Conservation (phyloP, 2,797 vertebrate species). For the Mus caroli region DNA sequence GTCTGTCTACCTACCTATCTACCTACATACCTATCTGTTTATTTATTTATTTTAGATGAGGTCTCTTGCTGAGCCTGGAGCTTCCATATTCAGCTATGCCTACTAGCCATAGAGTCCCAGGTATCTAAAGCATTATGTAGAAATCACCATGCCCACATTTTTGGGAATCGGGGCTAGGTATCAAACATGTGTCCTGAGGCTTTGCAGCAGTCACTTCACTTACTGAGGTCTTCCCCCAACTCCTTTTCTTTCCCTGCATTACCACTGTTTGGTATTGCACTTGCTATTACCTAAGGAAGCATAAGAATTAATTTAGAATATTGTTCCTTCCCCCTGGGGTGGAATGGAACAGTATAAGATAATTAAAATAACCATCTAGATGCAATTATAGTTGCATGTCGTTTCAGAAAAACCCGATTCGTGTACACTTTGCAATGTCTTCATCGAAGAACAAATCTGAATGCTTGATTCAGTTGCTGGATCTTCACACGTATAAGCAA, state of each 20-base stretch:
- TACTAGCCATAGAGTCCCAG: neutral
- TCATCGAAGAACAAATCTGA: slow-evolving; percentile 10
- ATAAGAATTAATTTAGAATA: slow-evolving; percentile 52
- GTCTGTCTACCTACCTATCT: no score
- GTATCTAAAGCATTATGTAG: neutral
- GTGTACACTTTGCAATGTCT: neutral
- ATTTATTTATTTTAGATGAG: neutral
- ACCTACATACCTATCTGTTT: neutral
- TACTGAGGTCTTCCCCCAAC: neutral
- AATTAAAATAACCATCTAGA: slow-evolving; percentile 64
- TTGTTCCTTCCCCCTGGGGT: neutral
- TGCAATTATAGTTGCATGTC: slow-evolving; percentile 57
- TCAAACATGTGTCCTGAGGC: neutral
- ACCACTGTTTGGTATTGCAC: neutral
- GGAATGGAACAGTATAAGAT: neutral
- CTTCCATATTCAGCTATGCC: neutral
- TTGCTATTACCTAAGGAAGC: neutral
- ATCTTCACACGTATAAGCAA: neutral
- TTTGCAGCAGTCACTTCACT: neutral
- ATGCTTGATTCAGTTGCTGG: slow-evolving; percentile 11
- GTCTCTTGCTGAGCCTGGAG: neutral
- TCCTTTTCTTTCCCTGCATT: neutral
- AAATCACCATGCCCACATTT: neutral
- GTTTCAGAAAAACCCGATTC: neutral
- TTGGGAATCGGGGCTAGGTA: neutral